Evolutionary conservation across 2,113 vertebrate species (phyloP).

Genomic region (Natator depressus): DNA sequence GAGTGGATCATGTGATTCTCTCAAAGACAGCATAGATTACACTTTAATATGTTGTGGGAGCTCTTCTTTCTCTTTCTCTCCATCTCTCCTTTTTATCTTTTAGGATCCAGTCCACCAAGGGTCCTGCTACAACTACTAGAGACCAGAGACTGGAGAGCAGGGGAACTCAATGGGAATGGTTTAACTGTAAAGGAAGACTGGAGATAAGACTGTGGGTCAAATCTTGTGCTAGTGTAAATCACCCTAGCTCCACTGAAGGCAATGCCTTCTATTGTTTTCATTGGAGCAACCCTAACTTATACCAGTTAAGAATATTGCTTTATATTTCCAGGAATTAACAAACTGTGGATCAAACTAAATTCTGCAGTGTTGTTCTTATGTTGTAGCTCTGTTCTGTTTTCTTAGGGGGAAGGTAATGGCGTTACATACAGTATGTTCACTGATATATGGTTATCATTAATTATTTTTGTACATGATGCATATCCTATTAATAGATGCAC

Average conservation of each 20-base stretch:
- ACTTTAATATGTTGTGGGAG: neutral
- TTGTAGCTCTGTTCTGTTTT: neutral
- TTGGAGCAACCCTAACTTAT: slow-evolving; percentile 1
- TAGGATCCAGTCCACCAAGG: neutral
- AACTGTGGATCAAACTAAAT: neutral
- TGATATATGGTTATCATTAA: slow-evolving; percentile 54
- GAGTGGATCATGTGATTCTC: slow-evolving; percentile 10
- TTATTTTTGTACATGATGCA: slow-evolving; percentile 31
- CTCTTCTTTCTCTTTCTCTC: neutral
- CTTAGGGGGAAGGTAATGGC: neutral
- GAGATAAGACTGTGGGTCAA: slow-evolving; percentile 57
- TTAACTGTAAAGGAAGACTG: slow-evolving; percentile 40
- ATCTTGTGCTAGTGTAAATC: slow-evolving; percentile 61
- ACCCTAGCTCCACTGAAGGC: neutral
- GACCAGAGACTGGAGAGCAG: neutral
- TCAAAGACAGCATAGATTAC: slow-evolving; percentile 27
- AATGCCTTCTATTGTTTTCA: slow-evolving; percentile 7
- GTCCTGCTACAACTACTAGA: neutral
- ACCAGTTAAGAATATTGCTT: neutral
- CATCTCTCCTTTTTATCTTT: slow-evolving; percentile 40
- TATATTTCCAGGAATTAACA: slow-evolving; percentile 58
- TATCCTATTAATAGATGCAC: slow-evolving; percentile 65
- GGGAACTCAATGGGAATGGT: slow-evolving; percentile 26
- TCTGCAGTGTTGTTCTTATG: neutral
- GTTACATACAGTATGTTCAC: neutral